Evolutionary conservation across 2,888 invertebrate genomes (phyloP), one percentile per base, ranked within the genome.

Genomic region (Gnatocerus cornutus): DNA sequence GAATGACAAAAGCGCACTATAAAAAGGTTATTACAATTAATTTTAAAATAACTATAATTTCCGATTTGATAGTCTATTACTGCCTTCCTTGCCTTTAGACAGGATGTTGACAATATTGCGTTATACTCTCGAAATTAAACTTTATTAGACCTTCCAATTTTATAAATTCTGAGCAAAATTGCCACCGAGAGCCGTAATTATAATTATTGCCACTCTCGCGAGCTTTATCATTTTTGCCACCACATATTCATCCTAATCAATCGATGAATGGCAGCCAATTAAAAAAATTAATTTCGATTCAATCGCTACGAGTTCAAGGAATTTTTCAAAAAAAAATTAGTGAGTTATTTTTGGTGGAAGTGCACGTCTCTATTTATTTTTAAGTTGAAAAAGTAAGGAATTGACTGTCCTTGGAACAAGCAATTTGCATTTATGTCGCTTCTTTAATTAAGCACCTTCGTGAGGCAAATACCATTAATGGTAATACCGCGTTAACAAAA

Each of bases 51-150:
- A 29, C 52, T 2, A 48, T 56, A 43, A 50, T 50, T 41, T 61
- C 37, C 30, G 12, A 52, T 29, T 61, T 59, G 43, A 67, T 59
- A 37, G 59, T 52, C 59, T 53, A 67, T 67, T 67, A 67, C 33
- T 50, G 56, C 66, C 66, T 66, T 67, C 52, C 29, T 48, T 30
- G 67, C 59, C n/a, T 43, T 50, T 58, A 59, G 52, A 67, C 59
- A 67, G 67, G 67, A 59, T 67, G 67, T 52, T 50, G 21, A 50
- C 58, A 50, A 67, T 67, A 59, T 67, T 21, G 14, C 59, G 67
- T 58, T 43, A 29, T 41, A 29, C 30, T 14, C 14, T 9, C 55
- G 16, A 33, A 39, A 55, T 45, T 29, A 56, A 53, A 37, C 37
- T 55, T 55, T 55, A 55, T 55, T 55, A 30, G 37, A 37, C 16